Evolutionary conservation across 2,797 vertebrate genomes (phyloP), one percentile per base, ranked within the genome.

Genomic region (Rhynchonycteris naso): DNA sequence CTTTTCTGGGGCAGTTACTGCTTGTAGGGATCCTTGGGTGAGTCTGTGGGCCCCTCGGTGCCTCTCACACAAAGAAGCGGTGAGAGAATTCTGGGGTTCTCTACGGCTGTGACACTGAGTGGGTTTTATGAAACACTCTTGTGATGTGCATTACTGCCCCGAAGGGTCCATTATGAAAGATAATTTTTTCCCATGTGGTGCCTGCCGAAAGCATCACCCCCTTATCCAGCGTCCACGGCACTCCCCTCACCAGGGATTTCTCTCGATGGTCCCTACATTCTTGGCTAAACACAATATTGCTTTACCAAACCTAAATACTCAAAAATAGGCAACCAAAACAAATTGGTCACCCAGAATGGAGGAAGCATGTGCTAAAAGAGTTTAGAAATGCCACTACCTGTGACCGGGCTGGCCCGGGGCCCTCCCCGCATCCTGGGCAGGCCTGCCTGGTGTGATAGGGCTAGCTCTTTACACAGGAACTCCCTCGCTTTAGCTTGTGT

Each of bases 381-480:
- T 96, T 93, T 91, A 85, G 93, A 94, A 91, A 95, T 43, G 69
- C 43, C 58, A 22, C 87, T 83, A 94, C 93, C 95, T 94, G 96
- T 58, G 68, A 82, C 56, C 50, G 87, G 92, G 92, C 92, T 93
- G 84, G 92, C 83, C 92, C 59, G 35, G 88, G 85, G 81, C 65
- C 54, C 56, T 84, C 56, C 30, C 76, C 43, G 10, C 28, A 18
- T 74, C 69, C 88, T 19, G 52, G 74, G 80, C 59, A 90, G 92
- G 88, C 87, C 89, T 66, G 92, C 63, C 63, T 83, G 15, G 84
- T 79, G 83, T 3, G 50, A 65, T 30, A 12, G 58, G 76, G 12
- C 81, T 22, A 11, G 18, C 38, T 30, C 30, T 85, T 80, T 58
- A 5, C 18, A 63, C 14, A 84, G 58, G 52, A 72, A 85, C 85